phyloP scores from a whole-genome alignment of 2,797 vertebrate species.

The Pangasius djambal region DNA sequence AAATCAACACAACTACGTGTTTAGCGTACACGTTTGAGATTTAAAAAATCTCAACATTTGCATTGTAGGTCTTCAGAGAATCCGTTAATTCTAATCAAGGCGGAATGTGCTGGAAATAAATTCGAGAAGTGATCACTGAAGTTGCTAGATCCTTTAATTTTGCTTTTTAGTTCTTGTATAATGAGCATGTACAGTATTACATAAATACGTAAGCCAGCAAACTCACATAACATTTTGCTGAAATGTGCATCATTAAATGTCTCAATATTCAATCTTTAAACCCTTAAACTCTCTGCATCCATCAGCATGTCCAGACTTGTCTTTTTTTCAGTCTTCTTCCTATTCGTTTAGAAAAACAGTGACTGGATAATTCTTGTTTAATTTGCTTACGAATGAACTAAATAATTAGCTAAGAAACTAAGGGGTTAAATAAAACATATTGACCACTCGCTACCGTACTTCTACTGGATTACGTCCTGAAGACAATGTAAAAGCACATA shows the following conservation, averaged over 20 bases:
- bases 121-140: neutral
- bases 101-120: too few relatives aligned
- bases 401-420: neutral
- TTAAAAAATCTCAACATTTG: neutral
- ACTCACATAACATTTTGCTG: neutral
- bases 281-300: neutral
- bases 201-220: neutral
- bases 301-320: neutral
- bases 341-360: neutral
- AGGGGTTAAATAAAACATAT: neutral
- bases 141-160: neutral
- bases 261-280: neutral
- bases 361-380: neutral
- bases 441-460: neutral
- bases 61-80: neutral
- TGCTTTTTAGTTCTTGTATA: neutral
- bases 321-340: neutral
- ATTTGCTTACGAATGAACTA: neutral
- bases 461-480: neutral
- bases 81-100: neutral
- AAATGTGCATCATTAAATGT: neutral
- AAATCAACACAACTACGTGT: neutral
- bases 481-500: neutral
- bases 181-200: too few relatives aligned
- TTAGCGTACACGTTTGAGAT: neutral